These are phyloP conservation scores for Bubo blakistoni DNA, from an alignment of 2,113 vertebrate species.

Conservation along the genomic window DNA sequence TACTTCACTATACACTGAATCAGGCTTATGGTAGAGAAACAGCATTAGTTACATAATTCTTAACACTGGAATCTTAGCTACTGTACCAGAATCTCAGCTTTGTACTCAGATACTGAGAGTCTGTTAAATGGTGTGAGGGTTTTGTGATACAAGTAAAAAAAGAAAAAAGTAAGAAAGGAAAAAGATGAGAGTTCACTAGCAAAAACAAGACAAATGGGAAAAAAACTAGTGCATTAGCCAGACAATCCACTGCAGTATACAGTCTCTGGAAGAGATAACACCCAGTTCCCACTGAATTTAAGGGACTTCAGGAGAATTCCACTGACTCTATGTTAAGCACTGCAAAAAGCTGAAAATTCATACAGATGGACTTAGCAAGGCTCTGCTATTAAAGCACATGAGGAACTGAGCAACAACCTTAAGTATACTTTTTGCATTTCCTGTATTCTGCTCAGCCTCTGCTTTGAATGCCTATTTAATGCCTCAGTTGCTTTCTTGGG, in stretches of 20 bases:
- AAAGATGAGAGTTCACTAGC: background rate
- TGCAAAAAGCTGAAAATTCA: background rate
- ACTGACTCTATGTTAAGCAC: background rate
- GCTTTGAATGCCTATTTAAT: background rate
- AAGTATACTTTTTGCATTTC: background rate
- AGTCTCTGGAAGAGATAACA: background rate
- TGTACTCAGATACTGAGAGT: background rate
- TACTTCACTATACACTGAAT: background rate
- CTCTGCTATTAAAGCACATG: background rate
- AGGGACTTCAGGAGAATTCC: background rate
- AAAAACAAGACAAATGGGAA: background rate
- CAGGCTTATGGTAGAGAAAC: background rate
- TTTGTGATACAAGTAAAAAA: background rate
- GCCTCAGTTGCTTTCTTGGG: background rate
- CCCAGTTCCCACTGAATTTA: background rate
- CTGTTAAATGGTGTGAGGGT: background rate
- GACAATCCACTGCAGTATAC: background rate
- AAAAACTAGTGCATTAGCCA: background rate
- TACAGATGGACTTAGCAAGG: background rate
- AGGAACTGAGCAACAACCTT: background rate
- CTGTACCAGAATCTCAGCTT: background rate
- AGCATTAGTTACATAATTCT: background rate
- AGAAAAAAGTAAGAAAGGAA: background rate
- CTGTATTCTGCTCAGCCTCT: background rate
- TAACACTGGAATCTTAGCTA: background rate